These are phyloP conservation scores for Mellilla xanthometata DNA, from an alignment of 2,888 invertebrate genomes.

Conservation along the genomic window DNA sequence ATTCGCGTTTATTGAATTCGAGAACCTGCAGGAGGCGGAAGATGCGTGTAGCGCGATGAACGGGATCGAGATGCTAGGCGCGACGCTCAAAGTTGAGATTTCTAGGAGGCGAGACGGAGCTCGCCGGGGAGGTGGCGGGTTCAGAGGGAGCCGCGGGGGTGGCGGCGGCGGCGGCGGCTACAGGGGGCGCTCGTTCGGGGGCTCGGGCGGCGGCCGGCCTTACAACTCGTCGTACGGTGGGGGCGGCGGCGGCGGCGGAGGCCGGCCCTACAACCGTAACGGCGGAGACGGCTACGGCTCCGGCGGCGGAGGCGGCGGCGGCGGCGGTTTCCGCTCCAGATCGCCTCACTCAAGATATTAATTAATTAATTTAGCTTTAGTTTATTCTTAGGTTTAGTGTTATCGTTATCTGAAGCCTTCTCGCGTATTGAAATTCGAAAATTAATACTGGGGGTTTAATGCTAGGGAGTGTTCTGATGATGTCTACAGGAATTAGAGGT, in stretches of 20 bases:
- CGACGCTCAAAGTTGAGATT: slow-evolving; percentile 93
- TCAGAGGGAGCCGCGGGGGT: slow-evolving; percentile 75
- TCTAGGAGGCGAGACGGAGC: slow-evolving; percentile 91
- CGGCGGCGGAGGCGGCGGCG: slow-evolving; percentile 68
- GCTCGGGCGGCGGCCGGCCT: slow-evolving; percentile 79
- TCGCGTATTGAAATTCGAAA: slow-evolving; percentile 77
- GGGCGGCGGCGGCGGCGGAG: slow-evolving; percentile 65
- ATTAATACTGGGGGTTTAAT: slow-evolving; percentile 76
- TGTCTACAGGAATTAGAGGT: slow-evolving; percentile 72
- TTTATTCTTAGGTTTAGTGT: slow-evolving; percentile 77
- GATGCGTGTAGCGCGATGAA: slow-evolving; percentile 94
- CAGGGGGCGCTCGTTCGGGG: slow-evolving; percentile 57
- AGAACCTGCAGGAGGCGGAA: slow-evolving; percentile 93
- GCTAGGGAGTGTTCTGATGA: slow-evolving; percentile 69
- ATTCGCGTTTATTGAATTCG: slow-evolving; percentile 96
- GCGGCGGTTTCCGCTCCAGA: slow-evolving; percentile 80
- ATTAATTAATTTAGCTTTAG: slow-evolving; percentile 70
- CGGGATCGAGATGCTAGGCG: slow-evolving; percentile 93
- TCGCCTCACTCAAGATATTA: slow-evolving; percentile 76
- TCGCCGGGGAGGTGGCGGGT: slow-evolving; percentile 81
- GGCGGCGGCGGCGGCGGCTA: slow-evolving; percentile 71
- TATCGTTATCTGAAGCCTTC: slow-evolving; percentile 82
- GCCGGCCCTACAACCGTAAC: slow-evolving; percentile 65
- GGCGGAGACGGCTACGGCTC: slow-evolving; percentile 71
- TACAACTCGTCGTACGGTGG: slow-evolving; percentile 83